phyloP scores from a whole-genome alignment of 2,888 invertebrate species.

The Eupithecia tripunctaria region DNA sequence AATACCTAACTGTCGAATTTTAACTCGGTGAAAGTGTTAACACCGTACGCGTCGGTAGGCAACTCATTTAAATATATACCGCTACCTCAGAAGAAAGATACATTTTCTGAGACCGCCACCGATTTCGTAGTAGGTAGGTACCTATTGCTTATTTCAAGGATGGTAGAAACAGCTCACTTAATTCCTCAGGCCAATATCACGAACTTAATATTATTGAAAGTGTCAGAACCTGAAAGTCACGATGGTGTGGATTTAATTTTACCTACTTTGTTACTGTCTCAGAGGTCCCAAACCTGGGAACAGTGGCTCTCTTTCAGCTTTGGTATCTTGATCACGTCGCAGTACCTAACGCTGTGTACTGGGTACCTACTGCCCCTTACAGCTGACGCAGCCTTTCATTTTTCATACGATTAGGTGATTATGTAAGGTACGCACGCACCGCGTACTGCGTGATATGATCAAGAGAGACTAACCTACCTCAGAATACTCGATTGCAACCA shows the following conservation, averaged over 20 bases:
- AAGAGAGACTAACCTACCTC: no score
- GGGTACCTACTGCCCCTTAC: no score
- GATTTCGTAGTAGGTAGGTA: not conserved
- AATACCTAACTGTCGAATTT: constrained; percentile 7
- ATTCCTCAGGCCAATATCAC: not conserved
- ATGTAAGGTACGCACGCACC: no score
- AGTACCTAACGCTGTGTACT: no score
- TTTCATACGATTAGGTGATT: no score
- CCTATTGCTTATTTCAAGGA: not conserved
- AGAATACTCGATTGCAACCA: no score
- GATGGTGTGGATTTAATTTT: not conserved
- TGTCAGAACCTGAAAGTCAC: not conserved
- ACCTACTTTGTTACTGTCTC: not conserved
- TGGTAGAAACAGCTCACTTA: not conserved
- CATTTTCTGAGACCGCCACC: no score
- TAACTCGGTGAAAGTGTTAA: constrained; percentile 9
- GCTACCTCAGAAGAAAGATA: no score
- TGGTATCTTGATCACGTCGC: no score
- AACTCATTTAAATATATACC: constrained; percentile 6
- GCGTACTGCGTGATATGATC: no score
- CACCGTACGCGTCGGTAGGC: not conserved
- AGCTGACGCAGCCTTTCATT: no score
- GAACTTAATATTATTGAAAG: not conserved
- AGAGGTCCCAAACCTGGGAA: not conserved
- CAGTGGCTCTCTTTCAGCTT: not conserved